Evolutionary conservation across 2,888 invertebrate genomes (phyloP).

Genomic region (Euspilapteryx auroguttella): DNA sequence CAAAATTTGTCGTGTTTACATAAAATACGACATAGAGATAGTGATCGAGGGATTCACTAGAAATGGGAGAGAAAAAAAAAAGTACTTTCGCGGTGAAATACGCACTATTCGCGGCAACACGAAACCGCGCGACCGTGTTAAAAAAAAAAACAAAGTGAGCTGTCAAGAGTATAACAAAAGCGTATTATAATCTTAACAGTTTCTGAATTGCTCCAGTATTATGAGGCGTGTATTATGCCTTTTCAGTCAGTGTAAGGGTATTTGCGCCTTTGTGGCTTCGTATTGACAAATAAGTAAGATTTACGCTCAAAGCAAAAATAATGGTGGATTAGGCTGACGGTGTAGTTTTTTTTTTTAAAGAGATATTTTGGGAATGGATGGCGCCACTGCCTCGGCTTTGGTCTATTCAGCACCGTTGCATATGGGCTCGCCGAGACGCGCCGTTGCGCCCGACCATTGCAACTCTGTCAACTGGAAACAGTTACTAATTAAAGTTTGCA

Average conservation of each 20-base stretch:
- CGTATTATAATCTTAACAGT: slow-evolving; percentile 59
- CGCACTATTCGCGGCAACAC: slow-evolving; percentile 25
- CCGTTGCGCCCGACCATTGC: no score
- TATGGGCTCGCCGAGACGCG: no score
- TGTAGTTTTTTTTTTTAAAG: slow-evolving; percentile 19
- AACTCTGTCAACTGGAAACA: slow-evolving; percentile 48
- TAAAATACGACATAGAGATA: slow-evolving; percentile 48
- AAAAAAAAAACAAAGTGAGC: slow-evolving; percentile 32
- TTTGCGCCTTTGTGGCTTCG: slow-evolving; percentile 55
- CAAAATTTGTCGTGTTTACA: slow-evolving; percentile 57
- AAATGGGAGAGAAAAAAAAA: slow-evolving; percentile 25
- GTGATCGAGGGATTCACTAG: slow-evolving; percentile 41
- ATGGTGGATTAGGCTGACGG: slow-evolving; percentile 47
- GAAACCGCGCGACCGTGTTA: slow-evolving; percentile 19
- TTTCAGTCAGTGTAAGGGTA: slow-evolving; percentile 50
- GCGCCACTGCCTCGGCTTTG: slow-evolving; percentile 44
- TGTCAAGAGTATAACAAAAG: slow-evolving; percentile 51
- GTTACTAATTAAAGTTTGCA: no score
- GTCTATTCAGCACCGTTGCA: no score
- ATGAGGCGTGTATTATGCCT: slow-evolving; percentile 56
- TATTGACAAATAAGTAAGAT: slow-evolving; percentile 61
- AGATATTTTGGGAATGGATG: slow-evolving; percentile 24
- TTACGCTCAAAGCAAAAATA: slow-evolving; percentile 47
- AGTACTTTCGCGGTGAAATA: slow-evolving; percentile 25
- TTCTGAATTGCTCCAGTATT: slow-evolving; percentile 51